Base-by-base conservation (phyloP, 2,797 vertebrate species). In the Melanogrammus aeglefinus region DNA sequence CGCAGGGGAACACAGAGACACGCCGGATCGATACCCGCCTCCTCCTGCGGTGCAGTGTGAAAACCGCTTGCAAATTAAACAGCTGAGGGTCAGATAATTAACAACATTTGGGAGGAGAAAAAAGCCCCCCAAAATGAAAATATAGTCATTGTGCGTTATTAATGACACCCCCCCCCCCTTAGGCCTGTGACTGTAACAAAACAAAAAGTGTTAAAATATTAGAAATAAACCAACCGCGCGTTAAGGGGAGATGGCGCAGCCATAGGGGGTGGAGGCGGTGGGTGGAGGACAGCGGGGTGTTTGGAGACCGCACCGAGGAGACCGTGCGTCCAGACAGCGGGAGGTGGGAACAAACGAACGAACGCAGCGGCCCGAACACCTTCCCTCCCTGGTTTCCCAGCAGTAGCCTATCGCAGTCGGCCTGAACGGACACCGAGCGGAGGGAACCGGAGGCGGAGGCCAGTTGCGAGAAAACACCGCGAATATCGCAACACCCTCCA, bases 1-100 rank as follows among this genome's bases (percentile, higher is more conserved):
- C 94, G 96, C 96, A 97, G 96, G 95, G 96, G 96, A 96, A 95
- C 94, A 93, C 94, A 94, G 94, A 95, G 95, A 96, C 96, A 95
- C 92, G 93, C 88, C 91, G 51, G 94, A 97, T 98, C 96, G 95
- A 98, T 97, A 96, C 93, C 91, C 82, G 86, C 85, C 88, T 88
- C 94, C 94, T 94, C 35, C 35, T 36, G 35, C 35, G 35, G 35
- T 36, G 94, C 96, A 96, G 94, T 95, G 94, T 71, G 69, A 4
- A n/a, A 4, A 18, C 47, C 94, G 95, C 95, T 94, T 94, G 95
- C 96, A 97, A n/a, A 95, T 96, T 95, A 97, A 96, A 95, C 96
- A 96, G 95, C 95, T 96, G 96, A 96, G 94, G 94, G 95, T 96
- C 93, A 96, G 93, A 94, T 95, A 95, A 96, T 96, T 95, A 96